These are phyloP conservation scores for Anser brachyrhynchus DNA, from an alignment of 2,113 vertebrate species.

Conservation along the genomic window DNA sequence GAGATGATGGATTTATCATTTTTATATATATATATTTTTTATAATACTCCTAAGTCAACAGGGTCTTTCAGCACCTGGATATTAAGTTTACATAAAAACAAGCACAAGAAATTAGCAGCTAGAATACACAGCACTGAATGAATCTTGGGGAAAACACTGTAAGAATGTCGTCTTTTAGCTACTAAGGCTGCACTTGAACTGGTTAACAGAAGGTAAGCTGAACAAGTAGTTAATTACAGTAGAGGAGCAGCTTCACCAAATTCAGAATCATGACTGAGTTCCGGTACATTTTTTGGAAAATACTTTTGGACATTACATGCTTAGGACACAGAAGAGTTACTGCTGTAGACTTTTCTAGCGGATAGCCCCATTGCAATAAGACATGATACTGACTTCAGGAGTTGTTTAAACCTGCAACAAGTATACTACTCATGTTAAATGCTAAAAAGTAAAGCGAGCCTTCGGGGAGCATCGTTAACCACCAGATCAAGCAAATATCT, in stretches of 20 bases:
- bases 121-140: neutral
- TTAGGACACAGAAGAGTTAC: neutral
- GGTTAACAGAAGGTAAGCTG: neutral
- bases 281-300: neutral
- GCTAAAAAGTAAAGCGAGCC: neutral
- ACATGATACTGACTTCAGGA: neutral
- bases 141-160: neutral
- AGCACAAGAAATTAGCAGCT: neutral
- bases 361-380: neutral
- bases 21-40: neutral
- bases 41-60: neutral
- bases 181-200: neutral
- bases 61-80: neutral
- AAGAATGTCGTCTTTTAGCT: neutral
- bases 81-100: neutral
- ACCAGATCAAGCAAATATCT: neutral
- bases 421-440: neutral
- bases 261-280: neutral
- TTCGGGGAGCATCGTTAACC: neutral
- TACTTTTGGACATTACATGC: neutral
- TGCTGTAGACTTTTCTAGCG: neutral
- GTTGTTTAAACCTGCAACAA: neutral
- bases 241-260: neutral
- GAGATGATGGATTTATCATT: neutral
- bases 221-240: neutral